phyloP scores from a whole-genome alignment of 2,888 invertebrate species.

The Callinectes sapidus region DNA sequence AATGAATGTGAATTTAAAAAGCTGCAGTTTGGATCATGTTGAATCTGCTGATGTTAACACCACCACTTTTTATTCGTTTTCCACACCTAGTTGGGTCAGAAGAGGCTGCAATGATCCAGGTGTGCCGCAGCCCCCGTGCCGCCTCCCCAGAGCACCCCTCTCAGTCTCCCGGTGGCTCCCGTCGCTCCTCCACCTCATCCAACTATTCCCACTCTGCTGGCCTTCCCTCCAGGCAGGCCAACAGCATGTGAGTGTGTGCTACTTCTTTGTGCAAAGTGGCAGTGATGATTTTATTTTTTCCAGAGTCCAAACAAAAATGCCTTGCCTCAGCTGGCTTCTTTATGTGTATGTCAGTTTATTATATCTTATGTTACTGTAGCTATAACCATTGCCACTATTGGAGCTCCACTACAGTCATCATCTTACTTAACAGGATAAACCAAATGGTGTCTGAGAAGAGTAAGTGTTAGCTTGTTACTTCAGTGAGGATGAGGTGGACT shows the following conservation, averaged over 20 bases:
- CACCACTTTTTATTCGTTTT: neutral
- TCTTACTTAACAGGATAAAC: neutral
- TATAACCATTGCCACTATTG: neutral
- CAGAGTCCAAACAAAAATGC: no score
- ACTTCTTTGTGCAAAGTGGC: no score
- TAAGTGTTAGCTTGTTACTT: no score
- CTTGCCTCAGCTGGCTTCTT: no score
- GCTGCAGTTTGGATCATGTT: no score
- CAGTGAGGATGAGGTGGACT: no score
- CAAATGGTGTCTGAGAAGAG: no score
- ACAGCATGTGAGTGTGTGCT: conserved; percentile 59
- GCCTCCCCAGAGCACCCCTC: conserved; percentile 56
- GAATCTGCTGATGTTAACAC: neutral
- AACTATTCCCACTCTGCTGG: conserved; percentile 64
- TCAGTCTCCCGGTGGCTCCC: conserved; percentile 51
- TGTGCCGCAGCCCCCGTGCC: conserved; percentile 62
- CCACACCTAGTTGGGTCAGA: conserved; percentile 52
- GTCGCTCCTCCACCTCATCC: conserved; percentile 60
- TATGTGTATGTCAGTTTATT: no score
- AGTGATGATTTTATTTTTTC: no score
- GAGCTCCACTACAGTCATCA: neutral
- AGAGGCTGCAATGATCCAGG: conserved; percentile 59
- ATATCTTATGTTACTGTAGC: neutral
- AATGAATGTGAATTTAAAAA: no score
- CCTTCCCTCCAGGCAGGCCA: conserved; percentile 51